Percentiles rank a stretch among this genome's conserved stretches.
These are phyloP conservation scores for Pollachius pollachius DNA, from an alignment of 2,113 vertebrate genomes.

Conservation along the genomic window DNA sequence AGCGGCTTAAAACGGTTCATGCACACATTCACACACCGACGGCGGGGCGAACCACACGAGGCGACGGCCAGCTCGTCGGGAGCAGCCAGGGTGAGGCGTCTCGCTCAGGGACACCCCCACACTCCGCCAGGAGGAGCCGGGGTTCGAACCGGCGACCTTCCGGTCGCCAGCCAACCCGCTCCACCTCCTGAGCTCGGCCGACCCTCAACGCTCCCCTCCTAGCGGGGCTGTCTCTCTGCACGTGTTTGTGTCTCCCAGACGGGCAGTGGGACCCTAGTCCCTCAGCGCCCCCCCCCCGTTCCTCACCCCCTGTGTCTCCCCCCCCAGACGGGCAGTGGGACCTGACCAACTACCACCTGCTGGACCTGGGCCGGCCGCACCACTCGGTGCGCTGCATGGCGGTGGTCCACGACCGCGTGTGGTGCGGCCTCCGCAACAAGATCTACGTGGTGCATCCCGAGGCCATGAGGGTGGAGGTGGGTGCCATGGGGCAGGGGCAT, in stretches of 20 bases:
- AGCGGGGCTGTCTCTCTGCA: no score
- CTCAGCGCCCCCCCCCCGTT: neutral
- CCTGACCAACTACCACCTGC: constrained; percentile 93
- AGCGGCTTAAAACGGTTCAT: no score
- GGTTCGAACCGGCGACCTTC: no score
- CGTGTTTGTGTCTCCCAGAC: no score
- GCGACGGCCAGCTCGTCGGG: no score
- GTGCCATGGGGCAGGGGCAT: neutral
- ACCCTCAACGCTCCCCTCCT: no score
- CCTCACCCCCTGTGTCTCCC: neutral
- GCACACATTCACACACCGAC: no score
- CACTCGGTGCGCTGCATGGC: constrained; percentile 98
- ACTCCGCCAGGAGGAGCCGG: no score
- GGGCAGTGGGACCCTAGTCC: no score
- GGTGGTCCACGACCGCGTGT: constrained; percentile 95
- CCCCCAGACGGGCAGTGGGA: constrained; percentile 95
- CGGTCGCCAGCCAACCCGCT: neutral
- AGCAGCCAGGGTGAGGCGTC: no score
- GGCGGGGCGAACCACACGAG: no score
- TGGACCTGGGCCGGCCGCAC: constrained; percentile 89
- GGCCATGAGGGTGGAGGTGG: constrained; percentile 97
- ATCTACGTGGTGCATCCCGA: constrained; percentile 96
- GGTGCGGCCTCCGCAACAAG: constrained; percentile 97
- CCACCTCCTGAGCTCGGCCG: neutral
- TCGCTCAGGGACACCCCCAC: no score